Base-by-base conservation (phyloP, 30 jellyfish, hydroid and myxozoan genomes). In the Aurelia aurita complex sp. Pacific region DNA sequence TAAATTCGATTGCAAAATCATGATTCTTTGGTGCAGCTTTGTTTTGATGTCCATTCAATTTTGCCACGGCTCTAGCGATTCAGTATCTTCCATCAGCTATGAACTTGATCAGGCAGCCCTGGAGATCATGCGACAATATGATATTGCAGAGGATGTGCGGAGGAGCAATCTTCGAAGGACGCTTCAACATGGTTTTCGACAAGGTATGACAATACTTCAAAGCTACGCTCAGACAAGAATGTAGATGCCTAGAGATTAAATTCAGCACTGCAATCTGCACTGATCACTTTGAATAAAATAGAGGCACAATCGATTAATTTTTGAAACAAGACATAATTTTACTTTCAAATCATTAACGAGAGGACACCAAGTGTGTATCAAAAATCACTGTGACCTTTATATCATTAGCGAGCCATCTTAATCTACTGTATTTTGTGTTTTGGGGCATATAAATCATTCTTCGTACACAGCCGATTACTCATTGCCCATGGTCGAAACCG, bases 21-120 rank as follows among this genome's bases (percentile, higher is more conserved):
- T 33, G 51, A 16, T 10, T 42, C 0, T 5, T 64, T 18, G 73
- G 89, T 43, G 32, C 16, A 5, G 33, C 80, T 10, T 64, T 50
- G 64, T 7, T 64, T 23, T 15, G 66, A 17, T 46, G 57, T 46
- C 15, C 6, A 46, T 46, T 14, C 57, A 6, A 9, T 1, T 46
- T 46, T 46, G 14, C 57, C 57, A 5, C 8, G 57, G 57, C 15
- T 9, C 13, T 4, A 1, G 57, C 15, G 81, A 79, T 65, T 16
- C 69, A 7, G 8, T 34, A 1, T 77, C 79, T 17, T 16, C 79
- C 3, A 42, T 83, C 73, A 64, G 86, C 12, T 74, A 83, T 32
- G 50, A 51, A 60, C 42, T 83, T 2, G 92, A 83, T 46, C 70
- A 59, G 46, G 92, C 86, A 15, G 82, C 92, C 17, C 64, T 83